Base-by-base conservation (phyloP, 2,797 vertebrate genomes). In the Odontamblyopus lacepedii region DNA sequence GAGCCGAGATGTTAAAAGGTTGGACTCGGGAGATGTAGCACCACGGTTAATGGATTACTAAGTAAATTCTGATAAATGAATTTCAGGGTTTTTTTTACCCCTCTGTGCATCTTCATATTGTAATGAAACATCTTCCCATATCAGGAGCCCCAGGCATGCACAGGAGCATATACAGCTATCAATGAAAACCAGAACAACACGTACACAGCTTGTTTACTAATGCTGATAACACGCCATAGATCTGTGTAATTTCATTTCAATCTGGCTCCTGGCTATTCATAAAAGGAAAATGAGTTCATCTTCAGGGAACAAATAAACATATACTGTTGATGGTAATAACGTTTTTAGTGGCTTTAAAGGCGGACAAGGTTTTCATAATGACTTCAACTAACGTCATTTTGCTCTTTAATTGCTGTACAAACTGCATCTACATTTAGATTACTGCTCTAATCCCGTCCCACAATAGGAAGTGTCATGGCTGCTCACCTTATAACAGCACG, bases 61-160 rank as follows among this genome's bases (percentile, higher is more conserved):
- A 89, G 77, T 85, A 78, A 88, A 86, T 89, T 87, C 70, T 73
- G 83, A 89, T 78, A 80, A 87, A 89, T 81, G 70, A 69, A 81
- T 79, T 85, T 85, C 70, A 82, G 84, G 75, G 56, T 30, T 35
- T 62, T 19, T 62, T 62, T 66, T 35, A 41, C 16, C 26, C 3
- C 2, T 2, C 30, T 62, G 48, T 23, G 48, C 70, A 51, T 53
- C 74, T 72, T 75, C 35, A 87, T 83, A 77, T 78, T 84, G 79
- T 76, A 82, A 86, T 80, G 79, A 84, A 78, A 61, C 65, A 60
- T 74, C 64, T 67, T 67, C 64, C 62, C 4, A 48, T 63, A 60
- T 56, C 27, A 6, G 26, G 70, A 55, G 73, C 81, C 74, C 0
- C 67, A 78, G 87, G 82, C 72, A 59, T 68, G 51, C 29, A 61